Conservation (phyloP, 1,140 invertebrate genomes). For the Globodera rostochiensis region DNA sequence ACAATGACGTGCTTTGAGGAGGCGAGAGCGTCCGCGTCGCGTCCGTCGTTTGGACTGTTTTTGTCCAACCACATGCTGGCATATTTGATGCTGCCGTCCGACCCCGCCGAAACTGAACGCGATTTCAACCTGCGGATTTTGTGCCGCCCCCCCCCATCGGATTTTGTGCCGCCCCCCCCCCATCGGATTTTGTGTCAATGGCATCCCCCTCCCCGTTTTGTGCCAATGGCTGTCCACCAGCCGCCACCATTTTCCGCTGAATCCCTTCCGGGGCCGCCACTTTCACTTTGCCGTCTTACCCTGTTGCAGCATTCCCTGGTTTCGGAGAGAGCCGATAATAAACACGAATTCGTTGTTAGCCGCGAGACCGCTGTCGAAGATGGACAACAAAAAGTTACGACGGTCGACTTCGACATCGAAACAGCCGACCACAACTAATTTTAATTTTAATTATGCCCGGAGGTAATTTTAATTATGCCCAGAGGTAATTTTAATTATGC, state of each 20-base stretch:
- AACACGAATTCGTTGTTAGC: conserved; percentile 46
- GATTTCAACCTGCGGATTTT: no score
- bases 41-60: conserved; percentile 34
- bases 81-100: conserved; percentile 17
- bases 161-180: no score
- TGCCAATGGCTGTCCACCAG: no score
- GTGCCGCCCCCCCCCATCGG: no score
- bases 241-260: neutral
- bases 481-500: no score
- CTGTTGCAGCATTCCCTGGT: conserved; percentile 46
- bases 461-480: no score
- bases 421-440: conserved; percentile 41
- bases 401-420: conserved; percentile 34
- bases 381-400: conserved; percentile 43
- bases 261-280: no score
- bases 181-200: no score
- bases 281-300: conserved; percentile 2
- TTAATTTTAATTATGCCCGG: neutral
- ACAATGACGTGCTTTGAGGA: conserved; percentile 33
- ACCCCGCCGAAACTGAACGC: neutral
- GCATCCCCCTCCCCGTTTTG: no score
- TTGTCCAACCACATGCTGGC: conserved; percentile 33
- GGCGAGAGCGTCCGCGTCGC: conserved; percentile 37
- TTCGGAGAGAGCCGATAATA: conserved; percentile 37
- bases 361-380: conserved; percentile 36